Evolutionary conservation across 2,797 vertebrate genomes (phyloP), one percentile per base, ranked within the genome.

Genomic region (Eremophila alpestris): DNA sequence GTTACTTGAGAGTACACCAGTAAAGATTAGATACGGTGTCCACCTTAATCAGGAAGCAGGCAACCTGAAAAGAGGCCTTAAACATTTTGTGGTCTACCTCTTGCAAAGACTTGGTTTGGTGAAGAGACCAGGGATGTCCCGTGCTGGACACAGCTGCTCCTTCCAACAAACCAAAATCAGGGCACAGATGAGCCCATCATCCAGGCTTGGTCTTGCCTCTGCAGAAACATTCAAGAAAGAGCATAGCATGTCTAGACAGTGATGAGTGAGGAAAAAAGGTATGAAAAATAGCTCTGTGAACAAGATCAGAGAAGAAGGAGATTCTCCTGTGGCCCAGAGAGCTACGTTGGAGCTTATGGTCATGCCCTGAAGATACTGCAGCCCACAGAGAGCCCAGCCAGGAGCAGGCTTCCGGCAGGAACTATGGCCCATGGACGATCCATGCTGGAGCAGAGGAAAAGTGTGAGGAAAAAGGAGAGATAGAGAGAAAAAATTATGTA

Each of bases 361-460:
- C 55, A 75, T 63, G 27, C 14, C 54, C 45, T 79, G 52, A 63
- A 41, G 36, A 30, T 65, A 63, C 11, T 54, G 23, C 20, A 58
- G 62, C 19, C 22, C 16, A 38, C n/a, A 56, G 29, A 43, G 7
- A 51, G 15, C 8, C 7, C 36, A 58, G 2, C 4, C 8, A 67
- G 45, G 30, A 90, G 8, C 6, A 83, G 29, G 13, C 5, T 68
- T n/a, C 68, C 73, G n/a, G 30, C 29, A 79, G 67, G 32, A 64
- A 1, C 27, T 26, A 34, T 2, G 3, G 19, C 30, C n/a, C 5
- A 2, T 36, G 20, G 4, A 84, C 2, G 12, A 79, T 29, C 30
- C 10, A 9, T 3, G 1, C 18, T 62, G 24, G 15, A 85, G 26
- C 8, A 49, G n/a, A 7, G 16, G 27, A 55, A 63, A 78, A 68